A percentile compares a stretch with the other conserved stretches of the same genome.
These are phyloP conservation scores for Callopanchax toddi DNA, from an alignment of 2,113 vertebrate species.

Conservation along the genomic window DNA sequence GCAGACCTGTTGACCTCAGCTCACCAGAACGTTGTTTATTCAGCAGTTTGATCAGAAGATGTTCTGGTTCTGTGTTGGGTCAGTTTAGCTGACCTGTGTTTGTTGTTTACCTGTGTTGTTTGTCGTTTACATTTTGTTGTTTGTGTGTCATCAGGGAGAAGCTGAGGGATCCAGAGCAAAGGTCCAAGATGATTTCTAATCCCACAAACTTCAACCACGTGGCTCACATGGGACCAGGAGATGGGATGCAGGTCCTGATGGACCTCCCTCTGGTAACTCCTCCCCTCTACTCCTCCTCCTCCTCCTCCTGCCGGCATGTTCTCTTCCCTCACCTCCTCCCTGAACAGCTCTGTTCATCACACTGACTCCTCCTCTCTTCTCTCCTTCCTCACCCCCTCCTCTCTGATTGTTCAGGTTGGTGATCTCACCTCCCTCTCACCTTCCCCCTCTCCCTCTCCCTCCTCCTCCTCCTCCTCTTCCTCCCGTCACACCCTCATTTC, in stretches of 20 bases:
- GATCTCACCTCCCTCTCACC: slow-evolving; percentile 78
- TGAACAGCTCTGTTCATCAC: slow-evolving; percentile 49
- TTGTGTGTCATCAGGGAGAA: slow-evolving; percentile 84
- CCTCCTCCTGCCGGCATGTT: slow-evolving; percentile 29
- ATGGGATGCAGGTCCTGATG: slow-evolving; percentile 98
- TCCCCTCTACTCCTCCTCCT: not conserved
- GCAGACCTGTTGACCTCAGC: no score
- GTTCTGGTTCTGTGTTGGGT: no score
- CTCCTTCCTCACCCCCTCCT: slow-evolving; percentile 49
- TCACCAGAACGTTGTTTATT: no score
- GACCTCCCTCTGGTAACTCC: slow-evolving; percentile 93
- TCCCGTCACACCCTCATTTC: slow-evolving; percentile 85
- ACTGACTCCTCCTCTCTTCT: slow-evolving; percentile 79
- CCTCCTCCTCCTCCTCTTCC: slow-evolving; percentile 82
- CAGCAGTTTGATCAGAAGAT: no score
- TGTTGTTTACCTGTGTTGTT: not conserved
- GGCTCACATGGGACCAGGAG: slow-evolving; percentile 98
- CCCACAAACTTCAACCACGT: slow-evolving; percentile 99
- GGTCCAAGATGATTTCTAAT: slow-evolving; percentile 96
- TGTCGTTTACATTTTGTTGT: not conserved
- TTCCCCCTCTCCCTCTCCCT: slow-evolving; percentile 79
- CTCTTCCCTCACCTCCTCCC: slow-evolving; percentile 29
- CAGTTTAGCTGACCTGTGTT: no score
- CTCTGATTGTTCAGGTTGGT: slow-evolving; percentile 68
- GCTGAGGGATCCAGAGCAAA: slow-evolving; percentile 92